These are phyloP conservation scores for Magallana gigas DNA, from an alignment of 1,140 invertebrate genomes.

Conservation along the genomic window DNA sequence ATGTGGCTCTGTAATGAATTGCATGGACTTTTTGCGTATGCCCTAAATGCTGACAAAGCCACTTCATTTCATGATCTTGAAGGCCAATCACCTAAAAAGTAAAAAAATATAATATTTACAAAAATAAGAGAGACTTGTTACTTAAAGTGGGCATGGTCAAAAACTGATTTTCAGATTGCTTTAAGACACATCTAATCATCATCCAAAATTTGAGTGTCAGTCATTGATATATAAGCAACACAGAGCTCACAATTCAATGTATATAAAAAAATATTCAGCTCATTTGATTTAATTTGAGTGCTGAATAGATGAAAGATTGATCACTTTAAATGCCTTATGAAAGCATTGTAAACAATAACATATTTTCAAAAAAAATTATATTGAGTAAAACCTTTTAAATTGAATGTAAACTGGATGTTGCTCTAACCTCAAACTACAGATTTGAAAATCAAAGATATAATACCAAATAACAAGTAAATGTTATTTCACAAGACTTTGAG, in stretches of 20 bases:
- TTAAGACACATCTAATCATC: not conserved
- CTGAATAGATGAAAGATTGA: no score
- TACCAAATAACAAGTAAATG: no score
- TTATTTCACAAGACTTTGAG: no score
- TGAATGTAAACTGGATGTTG: no score
- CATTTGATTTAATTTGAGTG: no score
- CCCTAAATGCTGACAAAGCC: slow-evolving; percentile 1
- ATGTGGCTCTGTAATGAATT: not conserved
- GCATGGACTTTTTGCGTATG: not conserved
- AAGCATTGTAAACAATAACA: no score
- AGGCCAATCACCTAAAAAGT: slow-evolving; percentile 14
- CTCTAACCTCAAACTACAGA: no score
- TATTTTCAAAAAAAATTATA: no score
- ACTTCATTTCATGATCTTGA: not conserved
- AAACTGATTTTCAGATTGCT: not conserved
- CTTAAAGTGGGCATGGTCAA: not conserved
- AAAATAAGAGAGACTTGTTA: slow-evolving; percentile 4
- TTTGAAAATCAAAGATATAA: no score
- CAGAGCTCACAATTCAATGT: not conserved
- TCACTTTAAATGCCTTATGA: no score
- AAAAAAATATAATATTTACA: not conserved
- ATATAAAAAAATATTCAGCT: not conserved
- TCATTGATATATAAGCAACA: slow-evolving; percentile 3
- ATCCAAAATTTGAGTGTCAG: not conserved
- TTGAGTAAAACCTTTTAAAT: no score